These are phyloP conservation scores for Lasaia peninsularis DNA, from an alignment of 1,140 invertebrate genomes.

Conservation along the genomic window DNA sequence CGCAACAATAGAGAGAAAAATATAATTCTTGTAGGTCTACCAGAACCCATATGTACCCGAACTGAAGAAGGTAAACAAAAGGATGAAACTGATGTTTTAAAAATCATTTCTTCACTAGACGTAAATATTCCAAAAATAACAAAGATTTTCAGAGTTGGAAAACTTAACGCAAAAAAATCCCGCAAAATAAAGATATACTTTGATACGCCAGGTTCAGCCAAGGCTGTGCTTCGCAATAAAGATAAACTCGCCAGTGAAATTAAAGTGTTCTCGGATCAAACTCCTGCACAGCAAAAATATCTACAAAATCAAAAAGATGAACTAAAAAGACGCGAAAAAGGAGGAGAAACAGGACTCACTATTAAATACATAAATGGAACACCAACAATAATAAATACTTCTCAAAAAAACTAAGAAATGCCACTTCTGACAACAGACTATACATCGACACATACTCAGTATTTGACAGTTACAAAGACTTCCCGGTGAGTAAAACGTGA, in stretches of 20 bases:
- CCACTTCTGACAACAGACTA: background rate
- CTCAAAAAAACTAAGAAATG: conserved; percentile 15
- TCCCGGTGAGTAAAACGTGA: background rate
- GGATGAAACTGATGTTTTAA: conserved; percentile 7
- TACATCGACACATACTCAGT: background rate
- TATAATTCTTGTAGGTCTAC: conserved; percentile 19
- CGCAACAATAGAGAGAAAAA: conserved; percentile 16
- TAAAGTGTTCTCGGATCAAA: conserved; percentile 23
- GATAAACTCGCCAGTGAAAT: conserved; percentile 12
- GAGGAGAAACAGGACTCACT: conserved; percentile 18
- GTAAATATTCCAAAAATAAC: conserved; percentile 15
- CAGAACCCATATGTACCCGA: conserved; percentile 4
- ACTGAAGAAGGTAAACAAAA: background rate
- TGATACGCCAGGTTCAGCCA: conserved; percentile 12
- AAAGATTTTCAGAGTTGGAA: conserved; percentile 19
- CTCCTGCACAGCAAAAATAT: conserved; percentile 20
- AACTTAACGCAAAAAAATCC: conserved; percentile 18
- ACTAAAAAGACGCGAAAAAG: conserved; percentile 8
- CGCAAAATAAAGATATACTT: conserved; percentile 20
- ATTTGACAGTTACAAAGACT: background rate
- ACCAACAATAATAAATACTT: conserved; percentile 12
- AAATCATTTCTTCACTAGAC: conserved; percentile 14
- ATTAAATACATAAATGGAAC: conserved; percentile 24
- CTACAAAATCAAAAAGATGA: conserved; percentile 16
- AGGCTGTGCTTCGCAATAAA: conserved; percentile 19